Conservation (phyloP, 2,113 vertebrate species). For the Platysternon megacephalum region DNA sequence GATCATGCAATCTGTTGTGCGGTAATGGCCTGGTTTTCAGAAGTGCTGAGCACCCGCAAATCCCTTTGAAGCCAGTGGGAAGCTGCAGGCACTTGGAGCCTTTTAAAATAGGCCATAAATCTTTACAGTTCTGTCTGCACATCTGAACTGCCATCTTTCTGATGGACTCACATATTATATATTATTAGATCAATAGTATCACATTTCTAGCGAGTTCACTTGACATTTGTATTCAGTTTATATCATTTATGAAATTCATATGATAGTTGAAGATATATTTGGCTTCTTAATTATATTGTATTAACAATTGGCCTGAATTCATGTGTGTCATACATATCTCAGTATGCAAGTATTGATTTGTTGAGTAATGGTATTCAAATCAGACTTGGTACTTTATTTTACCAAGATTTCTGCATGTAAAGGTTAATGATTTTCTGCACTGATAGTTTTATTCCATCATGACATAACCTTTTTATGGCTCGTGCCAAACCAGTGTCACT, state of each 20-base stretch:
- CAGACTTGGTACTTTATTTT: background rate
- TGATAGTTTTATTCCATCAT: background rate
- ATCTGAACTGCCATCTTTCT: background rate
- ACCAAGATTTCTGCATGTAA: background rate
- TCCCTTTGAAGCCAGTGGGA: background rate
- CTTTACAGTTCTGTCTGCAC: background rate
- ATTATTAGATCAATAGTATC: background rate
- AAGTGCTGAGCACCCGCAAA: background rate
- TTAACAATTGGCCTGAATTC: slow-evolving; percentile 48
- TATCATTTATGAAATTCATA: slow-evolving; percentile 12
- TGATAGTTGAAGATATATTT: slow-evolving; percentile 2
- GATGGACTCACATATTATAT: slow-evolving; percentile 2
- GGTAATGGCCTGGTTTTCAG: background rate
- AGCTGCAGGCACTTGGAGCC: background rate
- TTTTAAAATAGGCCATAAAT: background rate
- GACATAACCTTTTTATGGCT: background rate
- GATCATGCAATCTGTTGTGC: slow-evolving; percentile 10
- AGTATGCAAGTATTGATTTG: slow-evolving; percentile 42
- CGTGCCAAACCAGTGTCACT: background rate
- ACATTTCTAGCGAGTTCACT: slow-evolving; percentile 20
- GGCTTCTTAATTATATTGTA: slow-evolving; percentile 48
- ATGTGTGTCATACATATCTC: slow-evolving; percentile 25
- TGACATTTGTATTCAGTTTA: slow-evolving; percentile 5
- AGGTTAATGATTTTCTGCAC: background rate
- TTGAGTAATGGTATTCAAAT: background rate